Percentiles rank a stretch among this genome's conserved stretches.
phyloP scores from a whole-genome alignment of 2,888 invertebrate species.

The Microdon myrmicae region DNA sequence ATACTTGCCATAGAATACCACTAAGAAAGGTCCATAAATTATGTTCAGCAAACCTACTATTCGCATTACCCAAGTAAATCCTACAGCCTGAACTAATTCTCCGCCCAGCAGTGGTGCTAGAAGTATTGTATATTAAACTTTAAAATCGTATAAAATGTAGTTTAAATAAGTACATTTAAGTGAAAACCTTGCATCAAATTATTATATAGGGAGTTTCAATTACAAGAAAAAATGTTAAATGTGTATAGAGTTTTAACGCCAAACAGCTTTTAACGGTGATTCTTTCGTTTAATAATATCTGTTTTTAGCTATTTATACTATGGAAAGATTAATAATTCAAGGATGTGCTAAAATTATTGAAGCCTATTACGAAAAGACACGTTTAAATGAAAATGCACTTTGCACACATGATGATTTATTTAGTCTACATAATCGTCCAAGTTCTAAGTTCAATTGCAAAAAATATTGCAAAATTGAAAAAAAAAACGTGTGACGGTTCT shows the following conservation, averaged over 20 bases:
- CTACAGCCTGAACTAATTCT: slow-evolving; percentile 74
- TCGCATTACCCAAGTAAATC: slow-evolving; percentile 81
- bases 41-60: slow-evolving; percentile 77
- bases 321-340: too few species aligned
- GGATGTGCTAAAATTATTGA: too few species aligned
- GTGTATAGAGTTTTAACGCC: neutral
- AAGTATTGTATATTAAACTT: neutral
- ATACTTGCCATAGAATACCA: slow-evolving; percentile 62
- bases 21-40: slow-evolving; percentile 75
- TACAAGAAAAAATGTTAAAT: neutral
- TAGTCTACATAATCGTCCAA: too few species aligned
- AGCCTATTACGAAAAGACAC: too few species aligned
- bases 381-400: too few species aligned
- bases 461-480: too few species aligned
- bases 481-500: too few species aligned
- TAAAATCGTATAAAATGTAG: slow-evolving; percentile 2
- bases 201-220: neutral
- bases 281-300: slow-evolving; percentile 6
- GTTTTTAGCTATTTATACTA: too few species aligned
- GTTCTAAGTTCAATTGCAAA: too few species aligned
- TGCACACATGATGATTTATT: too few species aligned
- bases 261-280: neutral
- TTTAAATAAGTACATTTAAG: neutral
- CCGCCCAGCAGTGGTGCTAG: slow-evolving; percentile 81
- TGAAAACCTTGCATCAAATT: neutral